Evolutionary conservation across 2,113 vertebrate genomes (phyloP).

Genomic region (Ochotona curzoniae): DNA sequence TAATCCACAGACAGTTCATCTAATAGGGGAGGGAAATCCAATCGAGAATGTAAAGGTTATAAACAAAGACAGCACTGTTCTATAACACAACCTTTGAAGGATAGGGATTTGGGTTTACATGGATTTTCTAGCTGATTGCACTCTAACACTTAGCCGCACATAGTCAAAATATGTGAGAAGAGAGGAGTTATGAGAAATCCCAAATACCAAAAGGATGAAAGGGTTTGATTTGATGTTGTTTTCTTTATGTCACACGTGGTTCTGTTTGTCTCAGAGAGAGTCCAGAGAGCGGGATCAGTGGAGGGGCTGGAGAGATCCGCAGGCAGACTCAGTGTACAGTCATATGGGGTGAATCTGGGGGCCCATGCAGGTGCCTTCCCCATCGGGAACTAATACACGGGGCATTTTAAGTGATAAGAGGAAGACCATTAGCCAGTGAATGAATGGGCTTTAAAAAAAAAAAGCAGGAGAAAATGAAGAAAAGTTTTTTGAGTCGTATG

Average conservation of each 20-base stretch:
- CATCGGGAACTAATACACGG: background rate
- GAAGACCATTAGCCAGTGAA: background rate
- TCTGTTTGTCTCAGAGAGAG: conserved; percentile 18
- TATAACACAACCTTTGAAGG: conserved; percentile 2
- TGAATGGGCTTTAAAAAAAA: background rate
- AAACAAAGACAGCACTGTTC: background rate
- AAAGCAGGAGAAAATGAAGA: background rate
- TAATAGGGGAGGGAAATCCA: background rate
- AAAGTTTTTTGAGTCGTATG: background rate
- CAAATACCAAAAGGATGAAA: background rate
- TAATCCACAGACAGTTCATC: background rate
- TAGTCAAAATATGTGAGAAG: background rate
- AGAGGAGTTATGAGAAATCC: background rate
- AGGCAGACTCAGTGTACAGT: background rate
- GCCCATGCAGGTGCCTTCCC: background rate
- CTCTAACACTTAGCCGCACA: background rate
- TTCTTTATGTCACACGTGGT: background rate
- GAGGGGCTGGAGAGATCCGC: background rate
- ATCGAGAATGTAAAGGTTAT: background rate
- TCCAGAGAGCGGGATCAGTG: background rate
- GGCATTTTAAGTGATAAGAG: background rate
- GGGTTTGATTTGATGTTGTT: background rate
- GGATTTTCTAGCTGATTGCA: background rate
- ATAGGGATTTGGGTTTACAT: background rate
- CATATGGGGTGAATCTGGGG: background rate